Evolutionary conservation across 2,888 invertebrate genomes (phyloP).

Genomic region (Cylloceria caligata): DNA sequence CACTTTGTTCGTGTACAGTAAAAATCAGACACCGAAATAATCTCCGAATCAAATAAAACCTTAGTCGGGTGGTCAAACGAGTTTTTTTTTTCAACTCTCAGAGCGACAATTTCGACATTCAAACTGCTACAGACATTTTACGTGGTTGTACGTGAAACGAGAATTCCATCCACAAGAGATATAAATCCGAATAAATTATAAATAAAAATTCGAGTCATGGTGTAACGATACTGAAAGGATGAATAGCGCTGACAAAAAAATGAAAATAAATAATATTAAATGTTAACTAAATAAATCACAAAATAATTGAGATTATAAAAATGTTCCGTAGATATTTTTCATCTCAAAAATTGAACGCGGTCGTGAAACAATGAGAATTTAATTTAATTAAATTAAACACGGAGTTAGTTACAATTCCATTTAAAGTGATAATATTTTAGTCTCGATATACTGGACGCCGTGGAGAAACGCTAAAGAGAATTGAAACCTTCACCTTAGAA

Average conservation of each 20-base stretch:
- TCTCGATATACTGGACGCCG: background rate
- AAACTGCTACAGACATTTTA: background rate
- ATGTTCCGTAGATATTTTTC: too few species aligned
- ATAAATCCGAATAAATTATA: conserved; percentile 37
- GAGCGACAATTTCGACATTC: conserved; percentile 58
- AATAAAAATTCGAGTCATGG: background rate
- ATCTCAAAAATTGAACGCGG: too few species aligned
- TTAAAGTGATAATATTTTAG: background rate
- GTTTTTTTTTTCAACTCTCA: conserved; percentile 48
- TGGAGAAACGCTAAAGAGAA: background rate
- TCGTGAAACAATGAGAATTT: too few species aligned
- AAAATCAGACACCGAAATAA: conserved; percentile 22
- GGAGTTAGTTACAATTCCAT: too few species aligned
- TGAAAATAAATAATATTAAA: background rate
- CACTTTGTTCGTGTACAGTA: background rate
- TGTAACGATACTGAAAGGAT: background rate
- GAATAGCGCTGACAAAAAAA: background rate
- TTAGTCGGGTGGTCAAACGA: conserved; percentile 55
- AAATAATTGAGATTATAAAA: background rate
- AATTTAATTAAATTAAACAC: too few species aligned
- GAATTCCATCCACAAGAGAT: conserved; percentile 23
- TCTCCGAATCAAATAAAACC: conserved; percentile 33
- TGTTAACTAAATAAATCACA: background rate
- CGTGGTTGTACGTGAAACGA: conserved; percentile 6
- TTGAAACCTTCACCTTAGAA: conserved; percentile 25